These are phyloP conservation scores for Epinotia bilunana DNA, from an alignment of 2,888 invertebrate genomes.

Conservation along the genomic window DNA sequence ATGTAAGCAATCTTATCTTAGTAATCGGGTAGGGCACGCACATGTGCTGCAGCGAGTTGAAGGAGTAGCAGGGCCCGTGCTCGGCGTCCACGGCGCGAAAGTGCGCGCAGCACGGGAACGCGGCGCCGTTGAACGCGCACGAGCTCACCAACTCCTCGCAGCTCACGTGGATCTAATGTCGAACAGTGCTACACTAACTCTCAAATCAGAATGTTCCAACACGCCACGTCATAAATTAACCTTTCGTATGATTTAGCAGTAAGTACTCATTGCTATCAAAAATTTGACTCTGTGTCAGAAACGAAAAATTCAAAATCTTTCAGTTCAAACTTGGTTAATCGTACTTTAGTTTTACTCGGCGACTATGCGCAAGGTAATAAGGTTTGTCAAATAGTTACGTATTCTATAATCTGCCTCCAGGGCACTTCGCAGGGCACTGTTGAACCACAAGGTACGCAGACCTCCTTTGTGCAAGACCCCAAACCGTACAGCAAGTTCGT, in stretches of 20 bases:
- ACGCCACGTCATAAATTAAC: background rate
- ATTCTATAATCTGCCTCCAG: conserved; percentile 63
- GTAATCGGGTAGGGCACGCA: conserved; percentile 49
- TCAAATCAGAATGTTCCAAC: background rate
- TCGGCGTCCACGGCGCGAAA: conserved; percentile 80
- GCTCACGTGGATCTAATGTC: conserved; percentile 70
- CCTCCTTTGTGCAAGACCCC: conserved; percentile 57
- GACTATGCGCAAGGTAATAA: conserved; percentile 8
- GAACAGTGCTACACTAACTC: background rate
- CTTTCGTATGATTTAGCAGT: background rate
- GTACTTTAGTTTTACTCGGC: background rate
- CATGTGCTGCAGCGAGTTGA: conserved; percentile 82
- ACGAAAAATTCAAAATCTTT: too few species aligned
- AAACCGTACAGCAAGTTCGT: conserved; percentile 62
- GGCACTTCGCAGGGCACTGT: conserved; percentile 62
- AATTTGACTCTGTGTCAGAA: too few species aligned
- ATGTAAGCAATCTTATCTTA: conserved; percentile 14
- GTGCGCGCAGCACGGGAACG: conserved; percentile 79
- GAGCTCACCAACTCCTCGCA: conserved; percentile 74
- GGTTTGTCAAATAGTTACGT: conserved; percentile 53
- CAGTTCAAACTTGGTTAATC: too few species aligned
- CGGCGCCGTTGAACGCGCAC: conserved; percentile 76
- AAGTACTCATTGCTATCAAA: too few species aligned
- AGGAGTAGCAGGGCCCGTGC: conserved; percentile 80
- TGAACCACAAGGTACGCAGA: conserved; percentile 65